Evolutionary conservation across 2,797 vertebrate genomes (phyloP).

Genomic region (Hylomyscus alleni): DNA sequence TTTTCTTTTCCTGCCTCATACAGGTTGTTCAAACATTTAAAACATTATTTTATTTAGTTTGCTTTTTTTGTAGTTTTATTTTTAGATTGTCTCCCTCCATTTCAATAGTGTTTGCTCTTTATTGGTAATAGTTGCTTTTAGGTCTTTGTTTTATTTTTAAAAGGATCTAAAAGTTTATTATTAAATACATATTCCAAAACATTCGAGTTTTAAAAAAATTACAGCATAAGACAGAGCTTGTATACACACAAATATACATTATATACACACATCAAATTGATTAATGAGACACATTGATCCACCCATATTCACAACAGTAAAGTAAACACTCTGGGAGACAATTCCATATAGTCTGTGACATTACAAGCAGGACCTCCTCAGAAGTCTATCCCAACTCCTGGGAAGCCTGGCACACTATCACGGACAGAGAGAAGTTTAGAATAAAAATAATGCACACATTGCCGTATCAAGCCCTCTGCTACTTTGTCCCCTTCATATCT

Average conservation of each 20-base stretch:
- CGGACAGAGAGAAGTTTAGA: not conserved
- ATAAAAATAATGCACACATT: not conserved
- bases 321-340: not conserved
- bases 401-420: not conserved
- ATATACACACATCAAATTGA: not conserved
- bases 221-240: slow-evolving; percentile 12
- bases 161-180: slow-evolving; percentile 76
- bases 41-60: not conserved
- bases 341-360: not conserved
- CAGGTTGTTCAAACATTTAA: not conserved
- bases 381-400: not conserved
- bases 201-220: slow-evolving; percentile 48
- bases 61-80: not conserved
- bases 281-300: not conserved
- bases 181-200: slow-evolving; percentile 71
- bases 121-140: too few relatives aligned
- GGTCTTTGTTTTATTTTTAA: too few relatives aligned
- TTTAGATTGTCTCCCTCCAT: too few relatives aligned
- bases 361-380: slow-evolving; percentile 5
- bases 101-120: too few relatives aligned
- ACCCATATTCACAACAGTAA: slow-evolving; percentile 46
- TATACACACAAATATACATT: not conserved
- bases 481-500: slow-evolving; percentile 16
- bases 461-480: not conserved
- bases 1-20: not conserved